Base-by-base conservation (phyloP, 2,888 invertebrate species). In the Cheilosia scutellata region DNA sequence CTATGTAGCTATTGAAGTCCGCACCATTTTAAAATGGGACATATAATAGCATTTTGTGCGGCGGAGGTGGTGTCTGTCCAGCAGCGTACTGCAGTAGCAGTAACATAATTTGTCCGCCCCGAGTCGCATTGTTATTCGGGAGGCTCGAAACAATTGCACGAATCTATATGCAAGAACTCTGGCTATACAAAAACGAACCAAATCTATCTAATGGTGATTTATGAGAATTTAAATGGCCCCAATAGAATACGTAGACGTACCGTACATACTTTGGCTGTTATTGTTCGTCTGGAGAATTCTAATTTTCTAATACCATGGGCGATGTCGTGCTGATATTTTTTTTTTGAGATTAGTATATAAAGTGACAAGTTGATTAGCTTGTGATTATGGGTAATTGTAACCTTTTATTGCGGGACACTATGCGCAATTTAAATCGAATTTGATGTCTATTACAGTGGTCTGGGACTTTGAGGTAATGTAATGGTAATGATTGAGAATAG, bases 331-430 rank as follows among this genome's bases (percentile, higher is more conserved):
- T 40, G 63, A 11, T 53, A 25, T 49, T 55, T 31, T 20, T 31
- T 20, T 53, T 49, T 65, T 55, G 40, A 42, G 60, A 55, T 79
- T 74, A n/a, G n/a, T n/a, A 11, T 11, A 13, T 70, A 75, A 79
- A 79, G 83, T 74, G 83, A 70, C 79, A 83, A 78, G 68, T 83
- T 83, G 83, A 83, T 83, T 83, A 74, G 83, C 25, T 40, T 74
- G 78, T 83, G 83, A 83, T 83, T 83, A 47, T 70, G 68, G 74
- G 74, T 75, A 83, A 78, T 83, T 83, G 78, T 55, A 74, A 79
- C 79, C 79, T 83, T 75, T 83, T 83, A 78, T 68, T 58, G 57
- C 63, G n/a, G 40, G 25, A 9, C 20, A 51, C 57, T 68, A 27
- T 33, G 68, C 13, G 55, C 66, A 49, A 9, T 66, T 79, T 58